These are phyloP conservation scores for Gopherus evgoodei DNA, from an alignment of 2,113 vertebrate species.

Conservation along the genomic window DNA sequence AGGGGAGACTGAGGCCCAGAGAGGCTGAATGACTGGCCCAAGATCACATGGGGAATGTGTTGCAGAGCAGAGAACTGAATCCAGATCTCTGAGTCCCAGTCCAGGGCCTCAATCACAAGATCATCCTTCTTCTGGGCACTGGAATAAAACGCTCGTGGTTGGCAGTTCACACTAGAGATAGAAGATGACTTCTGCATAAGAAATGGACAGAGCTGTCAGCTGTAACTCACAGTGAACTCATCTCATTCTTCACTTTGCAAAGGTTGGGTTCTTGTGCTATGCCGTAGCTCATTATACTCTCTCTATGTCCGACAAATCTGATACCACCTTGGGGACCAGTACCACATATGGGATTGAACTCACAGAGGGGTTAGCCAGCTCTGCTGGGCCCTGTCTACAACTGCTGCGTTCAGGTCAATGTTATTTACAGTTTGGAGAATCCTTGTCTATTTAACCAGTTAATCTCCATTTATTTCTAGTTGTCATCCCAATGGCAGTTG, in stretches of 20 bases:
- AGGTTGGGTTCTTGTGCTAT: neutral
- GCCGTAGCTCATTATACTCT: neutral
- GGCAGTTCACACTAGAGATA: neutral
- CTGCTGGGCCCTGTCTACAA: neutral
- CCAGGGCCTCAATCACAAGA: neutral
- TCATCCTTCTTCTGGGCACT: neutral
- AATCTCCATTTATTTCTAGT: neutral
- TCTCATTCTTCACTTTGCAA: neutral
- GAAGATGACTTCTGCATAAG: neutral
- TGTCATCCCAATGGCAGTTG: neutral
- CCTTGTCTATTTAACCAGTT: neutral
- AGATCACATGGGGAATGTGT: neutral
- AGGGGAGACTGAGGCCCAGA: neutral
- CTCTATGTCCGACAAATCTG: neutral
- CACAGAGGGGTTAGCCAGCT: neutral
- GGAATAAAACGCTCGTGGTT: neutral
- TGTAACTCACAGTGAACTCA: neutral
- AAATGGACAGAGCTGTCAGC: neutral
- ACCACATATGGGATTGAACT: neutral
- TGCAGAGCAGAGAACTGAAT: neutral
- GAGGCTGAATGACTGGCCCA: neutral
- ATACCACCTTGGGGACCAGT: neutral
- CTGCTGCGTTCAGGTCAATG: neutral
- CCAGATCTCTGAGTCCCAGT: neutral
- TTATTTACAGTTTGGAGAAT: neutral